These are phyloP conservation scores for Pachyramphus minor DNA, from an alignment of 2,113 vertebrate species.

Conservation along the genomic window DNA sequence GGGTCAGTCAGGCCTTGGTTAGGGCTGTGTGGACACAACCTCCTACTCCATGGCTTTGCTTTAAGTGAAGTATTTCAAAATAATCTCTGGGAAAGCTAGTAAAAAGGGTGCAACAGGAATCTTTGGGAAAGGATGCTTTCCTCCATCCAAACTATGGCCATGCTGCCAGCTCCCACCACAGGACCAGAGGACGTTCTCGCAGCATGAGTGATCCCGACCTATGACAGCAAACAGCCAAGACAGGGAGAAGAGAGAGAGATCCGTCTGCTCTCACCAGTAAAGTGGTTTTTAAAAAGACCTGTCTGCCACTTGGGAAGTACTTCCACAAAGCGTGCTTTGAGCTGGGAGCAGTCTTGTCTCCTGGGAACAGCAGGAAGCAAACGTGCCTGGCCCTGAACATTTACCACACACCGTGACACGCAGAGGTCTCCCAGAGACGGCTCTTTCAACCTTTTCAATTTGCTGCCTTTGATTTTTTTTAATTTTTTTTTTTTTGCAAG, in stretches of 20 bases:
- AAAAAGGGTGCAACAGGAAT: neutral
- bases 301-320: neutral
- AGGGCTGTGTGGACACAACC: neutral
- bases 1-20: neutral
- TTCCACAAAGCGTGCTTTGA: neutral
- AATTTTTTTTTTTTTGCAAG: neutral
- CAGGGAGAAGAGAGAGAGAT: neutral
- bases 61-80: neutral
- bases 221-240: fast-evolving
- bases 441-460: neutral
- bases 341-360: neutral
- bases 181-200: neutral
- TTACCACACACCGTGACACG: neutral
- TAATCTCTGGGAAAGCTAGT: neutral
- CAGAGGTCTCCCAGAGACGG: neutral
- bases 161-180: neutral
- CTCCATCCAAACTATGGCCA: neutral
- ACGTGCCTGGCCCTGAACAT: neutral
- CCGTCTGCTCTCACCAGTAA: neutral
- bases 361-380: neutral
- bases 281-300: neutral
- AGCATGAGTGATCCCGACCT: neutral
- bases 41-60: neutral
- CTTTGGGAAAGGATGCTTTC: neutral
- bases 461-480: slow-evolving; percentile 43